These are phyloP conservation scores for Tenthredo livida DNA, from an alignment of 2,888 invertebrate genomes.

Conservation along the genomic window DNA sequence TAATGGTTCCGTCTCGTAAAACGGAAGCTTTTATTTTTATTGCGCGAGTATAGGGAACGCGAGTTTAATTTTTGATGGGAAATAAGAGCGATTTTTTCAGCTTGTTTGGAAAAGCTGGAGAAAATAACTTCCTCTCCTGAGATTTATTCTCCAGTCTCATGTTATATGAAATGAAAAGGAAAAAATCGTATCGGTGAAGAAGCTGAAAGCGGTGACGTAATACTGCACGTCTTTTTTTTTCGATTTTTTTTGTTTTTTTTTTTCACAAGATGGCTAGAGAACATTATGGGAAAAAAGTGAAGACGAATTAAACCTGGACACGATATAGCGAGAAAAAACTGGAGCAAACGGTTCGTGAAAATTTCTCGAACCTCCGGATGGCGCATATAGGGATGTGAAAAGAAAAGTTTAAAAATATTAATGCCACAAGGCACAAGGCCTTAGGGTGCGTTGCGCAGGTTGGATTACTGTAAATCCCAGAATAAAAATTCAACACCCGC, in stretches of 20 bases:
- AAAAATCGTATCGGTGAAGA: neutral
- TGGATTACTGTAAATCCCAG: neutral
- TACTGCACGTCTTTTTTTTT: neutral
- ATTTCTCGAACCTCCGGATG: neutral
- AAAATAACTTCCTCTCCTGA: neutral
- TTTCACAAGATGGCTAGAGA: neutral
- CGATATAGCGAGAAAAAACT: neutral
- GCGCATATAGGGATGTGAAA: neutral
- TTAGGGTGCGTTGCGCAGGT: neutral
- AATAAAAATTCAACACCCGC: slow-evolving; percentile 2
- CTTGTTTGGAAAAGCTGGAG: neutral
- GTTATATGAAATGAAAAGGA: neutral
- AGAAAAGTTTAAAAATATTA: neutral
- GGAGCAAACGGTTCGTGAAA: neutral
- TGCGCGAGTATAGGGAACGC: neutral
- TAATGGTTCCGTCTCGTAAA: neutral
- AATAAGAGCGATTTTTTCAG: neutral
- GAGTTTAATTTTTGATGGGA: neutral
- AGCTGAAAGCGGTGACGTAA: neutral
- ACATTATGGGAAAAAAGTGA: neutral
- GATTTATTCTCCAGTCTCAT: neutral
- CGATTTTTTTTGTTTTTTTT: neutral
- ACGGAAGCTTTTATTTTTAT: neutral
- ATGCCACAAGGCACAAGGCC: neutral
- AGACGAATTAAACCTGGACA: neutral